Percentiles rank a stretch among this genome's conserved stretches.
Conservation (phyloP, 1,140 invertebrate species). For the Macrosteles quadrilineatus region DNA sequence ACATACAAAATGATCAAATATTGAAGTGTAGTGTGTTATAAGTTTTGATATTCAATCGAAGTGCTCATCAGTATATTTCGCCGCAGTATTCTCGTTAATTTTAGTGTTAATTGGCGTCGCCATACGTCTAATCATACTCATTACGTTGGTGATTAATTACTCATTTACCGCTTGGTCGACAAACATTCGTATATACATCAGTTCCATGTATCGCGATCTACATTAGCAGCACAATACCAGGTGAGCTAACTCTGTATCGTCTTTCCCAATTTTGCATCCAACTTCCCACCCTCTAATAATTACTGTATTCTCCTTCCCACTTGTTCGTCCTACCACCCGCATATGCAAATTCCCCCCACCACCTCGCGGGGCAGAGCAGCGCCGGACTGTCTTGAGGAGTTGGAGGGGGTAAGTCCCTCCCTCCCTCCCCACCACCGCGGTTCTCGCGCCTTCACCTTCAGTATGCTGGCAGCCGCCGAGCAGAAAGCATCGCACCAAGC, state of each 20-base stretch:
- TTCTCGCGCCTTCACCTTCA: not conserved
- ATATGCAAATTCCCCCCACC: slow-evolving; percentile 18
- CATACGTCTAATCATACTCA: no score
- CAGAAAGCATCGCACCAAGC: not conserved
- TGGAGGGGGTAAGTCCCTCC: slow-evolving; percentile 16
- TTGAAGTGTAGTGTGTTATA: no score
- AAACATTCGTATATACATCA: no score
- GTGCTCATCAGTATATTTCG: no score
- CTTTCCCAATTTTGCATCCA: slow-evolving; percentile 16
- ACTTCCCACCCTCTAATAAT: slow-evolving; percentile 9
- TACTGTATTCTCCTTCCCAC: slow-evolving; percentile 18
- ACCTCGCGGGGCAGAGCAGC: not conserved
- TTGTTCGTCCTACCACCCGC: slow-evolving; percentile 14
- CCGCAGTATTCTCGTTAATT: no score
- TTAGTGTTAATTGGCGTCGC: no score
- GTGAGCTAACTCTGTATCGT: not conserved
- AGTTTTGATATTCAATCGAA: no score
- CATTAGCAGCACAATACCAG: slow-evolving; percentile 3
- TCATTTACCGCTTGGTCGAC: no score
- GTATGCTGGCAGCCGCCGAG: not conserved
- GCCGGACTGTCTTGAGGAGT: not conserved
- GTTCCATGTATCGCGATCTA: no score
- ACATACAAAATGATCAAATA: no score
- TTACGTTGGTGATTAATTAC: no score
- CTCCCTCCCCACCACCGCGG: not conserved